These are phyloP conservation scores for Phylloscopus collybita DNA, from an alignment of 2,797 vertebrate species.

Conservation along the genomic window DNA sequence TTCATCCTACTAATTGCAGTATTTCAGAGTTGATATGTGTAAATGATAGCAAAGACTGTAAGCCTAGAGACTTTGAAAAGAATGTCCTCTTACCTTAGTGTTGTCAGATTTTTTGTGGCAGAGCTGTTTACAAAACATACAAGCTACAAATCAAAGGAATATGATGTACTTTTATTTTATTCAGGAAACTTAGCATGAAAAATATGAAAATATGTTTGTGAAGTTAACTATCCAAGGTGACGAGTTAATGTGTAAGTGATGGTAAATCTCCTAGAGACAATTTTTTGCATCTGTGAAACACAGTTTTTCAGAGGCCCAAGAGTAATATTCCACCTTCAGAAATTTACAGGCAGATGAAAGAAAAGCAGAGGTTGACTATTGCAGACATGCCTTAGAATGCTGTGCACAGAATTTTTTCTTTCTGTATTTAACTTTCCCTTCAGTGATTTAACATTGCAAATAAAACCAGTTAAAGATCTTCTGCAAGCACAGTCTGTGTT, in stretches of 20 bases:
- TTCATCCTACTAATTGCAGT: conserved; percentile 46
- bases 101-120: conserved; percentile 43
- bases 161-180: conserved; percentile 52
- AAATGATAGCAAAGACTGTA: conserved; percentile 50
- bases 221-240: conserved; percentile 70
- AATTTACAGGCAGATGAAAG: neutral
- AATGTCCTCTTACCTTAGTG: conserved; percentile 4
- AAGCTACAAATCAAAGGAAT: conserved; percentile 61
- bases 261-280: conserved; percentile 31
- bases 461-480: conserved; percentile 42
- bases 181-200: conserved; percentile 36
- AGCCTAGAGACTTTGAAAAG: neutral
- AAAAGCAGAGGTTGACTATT: neutral
- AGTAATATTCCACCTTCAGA: conserved; percentile 5
- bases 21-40: conserved; percentile 43
- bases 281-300: conserved; percentile 38
- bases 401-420: conserved; percentile 34
- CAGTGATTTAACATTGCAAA: conserved; percentile 58
- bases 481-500: conserved; percentile 14
- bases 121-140: conserved; percentile 54
- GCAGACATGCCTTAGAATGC: neutral
- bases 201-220: conserved; percentile 65
- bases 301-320: neutral
- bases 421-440: conserved; percentile 41
- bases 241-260: conserved; percentile 53